Evolutionary conservation across 2,888 invertebrate species (phyloP), one percentile per base, ranked within the genome.

Genomic region (Coremacera marginata): DNA sequence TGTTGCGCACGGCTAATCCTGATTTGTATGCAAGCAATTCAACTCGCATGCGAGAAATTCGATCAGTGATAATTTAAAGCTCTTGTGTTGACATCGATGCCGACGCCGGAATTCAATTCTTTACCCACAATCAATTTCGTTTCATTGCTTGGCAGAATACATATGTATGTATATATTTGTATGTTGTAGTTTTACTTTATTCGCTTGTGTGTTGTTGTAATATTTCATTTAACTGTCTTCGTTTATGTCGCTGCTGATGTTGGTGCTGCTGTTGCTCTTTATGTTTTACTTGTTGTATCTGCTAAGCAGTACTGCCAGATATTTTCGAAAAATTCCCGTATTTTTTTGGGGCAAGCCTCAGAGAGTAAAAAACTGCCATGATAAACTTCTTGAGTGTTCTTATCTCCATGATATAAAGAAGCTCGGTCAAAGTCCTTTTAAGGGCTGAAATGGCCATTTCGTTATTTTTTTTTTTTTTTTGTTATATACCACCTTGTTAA

Each of bases 41-140:
- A 22, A 19, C 44, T 67, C 67, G 44, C 68, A 51, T 68, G 68
- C 52, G 68, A 51, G 49, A 68, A 67, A 14, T 34, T 67, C 67
- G 37, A n/a, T 37, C 49, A 25, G 25, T 84, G 85, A 84, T 86
- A 85, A 86, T 86, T 86, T 84, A 84, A 87, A 86, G 86, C 81
- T 75, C 83, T 74, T 86, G 87, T 83, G 81, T 81, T 81, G 82
- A 81, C 81, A 82, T 81, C 79, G 81, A 77, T 80, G 80, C 62
- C 78, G 55, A 51, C 14, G 51, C 44, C 37, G 31, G 25, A 79
- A 78, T 80, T 80, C 77, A 80, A 80, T 80, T 80, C 79, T 77
- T 82, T 55, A 31, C 27, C 70, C 76, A 49, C 62, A 49, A 60
- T 34, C 73, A 73, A 75, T 78, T 74, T 60, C 73, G 70, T 78